A percentile compares a stretch with the other conserved stretches of the same genome.
These are phyloP conservation scores for Triplophysa dalaica DNA, from an alignment of 2,113 vertebrate genomes.

Conservation along the genomic window DNA sequence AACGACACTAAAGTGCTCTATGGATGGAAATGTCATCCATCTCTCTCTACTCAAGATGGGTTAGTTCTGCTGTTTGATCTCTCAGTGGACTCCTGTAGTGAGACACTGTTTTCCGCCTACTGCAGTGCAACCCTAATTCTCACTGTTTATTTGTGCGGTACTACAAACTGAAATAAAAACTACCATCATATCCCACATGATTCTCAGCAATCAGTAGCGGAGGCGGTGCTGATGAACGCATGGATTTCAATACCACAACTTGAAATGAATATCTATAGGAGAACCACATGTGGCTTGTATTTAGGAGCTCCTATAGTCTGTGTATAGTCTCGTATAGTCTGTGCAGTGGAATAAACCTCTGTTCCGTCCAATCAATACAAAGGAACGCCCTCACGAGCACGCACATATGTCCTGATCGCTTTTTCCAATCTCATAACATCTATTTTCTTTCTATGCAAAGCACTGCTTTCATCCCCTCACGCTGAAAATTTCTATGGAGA, in stretches of 20 bases:
- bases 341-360: constrained; percentile 35
- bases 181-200: not conserved
- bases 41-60: not conserved
- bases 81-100: not conserved
- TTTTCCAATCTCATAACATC: constrained; percentile 36
- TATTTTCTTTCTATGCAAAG: constrained; percentile 40
- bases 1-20: constrained; percentile 4
- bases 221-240: not conserved
- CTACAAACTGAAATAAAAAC: not conserved
- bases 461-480: constrained; percentile 44
- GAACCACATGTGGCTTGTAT: constrained; percentile 35
- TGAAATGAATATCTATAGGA: constrained; percentile 33
- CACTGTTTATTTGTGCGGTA: not conserved
- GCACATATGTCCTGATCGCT: not conserved
- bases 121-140: constrained; percentile 3
- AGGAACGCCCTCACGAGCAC: constrained; percentile 9
- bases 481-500: constrained; percentile 5
- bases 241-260: not conserved
- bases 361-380: constrained; percentile 29
- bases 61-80: not conserved
- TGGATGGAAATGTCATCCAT: not conserved
- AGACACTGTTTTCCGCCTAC: not conserved
- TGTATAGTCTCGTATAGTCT: constrained; percentile 35
- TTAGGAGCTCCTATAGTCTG: constrained; percentile 22
- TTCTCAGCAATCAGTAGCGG: not conserved